phyloP scores from a whole-genome alignment of 2,797 vertebrate species.

The Crenuchus spilurus region DNA sequence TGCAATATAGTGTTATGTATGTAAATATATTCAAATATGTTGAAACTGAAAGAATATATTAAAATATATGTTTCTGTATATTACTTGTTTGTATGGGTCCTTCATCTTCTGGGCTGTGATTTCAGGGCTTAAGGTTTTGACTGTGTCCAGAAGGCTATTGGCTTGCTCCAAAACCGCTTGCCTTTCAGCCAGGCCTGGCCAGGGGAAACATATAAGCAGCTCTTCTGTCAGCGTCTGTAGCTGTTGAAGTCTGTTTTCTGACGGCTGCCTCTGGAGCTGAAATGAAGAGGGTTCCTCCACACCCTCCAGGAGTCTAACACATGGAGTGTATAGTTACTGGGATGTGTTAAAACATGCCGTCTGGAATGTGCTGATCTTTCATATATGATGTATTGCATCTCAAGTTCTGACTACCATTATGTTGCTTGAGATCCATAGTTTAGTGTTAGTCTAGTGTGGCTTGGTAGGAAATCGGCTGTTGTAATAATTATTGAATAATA shows the following conservation, averaged over 20 bases:
- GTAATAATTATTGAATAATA: too few relatives aligned
- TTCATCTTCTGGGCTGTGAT: slow-evolving; percentile 42
- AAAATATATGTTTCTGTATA: too few relatives aligned
- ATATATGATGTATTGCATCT: too few relatives aligned
- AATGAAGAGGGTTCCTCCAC: slow-evolving; percentile 39
- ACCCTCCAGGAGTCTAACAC: slow-evolving; percentile 50
- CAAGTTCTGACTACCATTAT: too few relatives aligned
- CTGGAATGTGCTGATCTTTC: not conserved
- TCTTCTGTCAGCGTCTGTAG: slow-evolving; percentile 51
- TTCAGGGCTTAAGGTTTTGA: slow-evolving; percentile 40
- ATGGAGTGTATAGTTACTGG: not conserved
- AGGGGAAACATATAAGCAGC: slow-evolving; percentile 56
- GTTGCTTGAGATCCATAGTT: too few relatives aligned
- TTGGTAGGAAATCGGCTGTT: too few relatives aligned
- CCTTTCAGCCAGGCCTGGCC: slow-evolving; percentile 53
- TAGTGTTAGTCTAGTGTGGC: too few relatives aligned
- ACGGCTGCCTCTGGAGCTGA: slow-evolving; percentile 41
- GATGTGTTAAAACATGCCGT: not conserved
- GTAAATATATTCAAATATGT: too few relatives aligned
- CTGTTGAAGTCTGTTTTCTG: slow-evolving; percentile 31
- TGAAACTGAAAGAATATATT: too few relatives aligned
- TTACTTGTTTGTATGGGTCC: too few relatives aligned
- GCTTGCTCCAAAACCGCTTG: slow-evolving; percentile 19
- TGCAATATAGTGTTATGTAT: too few relatives aligned
- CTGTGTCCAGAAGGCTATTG: slow-evolving; percentile 47